Evolutionary conservation across 2,888 invertebrate species (phyloP).

Genomic region (Cosmopolites sordidus): DNA sequence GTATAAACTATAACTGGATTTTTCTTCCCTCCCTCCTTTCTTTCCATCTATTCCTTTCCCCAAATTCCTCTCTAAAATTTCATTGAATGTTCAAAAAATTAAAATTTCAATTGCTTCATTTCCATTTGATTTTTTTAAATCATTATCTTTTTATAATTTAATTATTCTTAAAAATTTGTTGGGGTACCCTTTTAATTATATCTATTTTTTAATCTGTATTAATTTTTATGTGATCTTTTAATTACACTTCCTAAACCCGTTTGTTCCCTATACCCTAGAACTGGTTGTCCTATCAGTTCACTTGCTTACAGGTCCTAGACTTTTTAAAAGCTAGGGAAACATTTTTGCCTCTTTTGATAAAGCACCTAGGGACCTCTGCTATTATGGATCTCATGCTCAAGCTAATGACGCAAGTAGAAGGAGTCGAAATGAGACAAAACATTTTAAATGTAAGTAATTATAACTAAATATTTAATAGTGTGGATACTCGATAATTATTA

Average conservation of each 20-base stretch:
- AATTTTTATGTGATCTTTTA: too few relatives aligned
- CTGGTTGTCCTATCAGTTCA: constrained; percentile 89
- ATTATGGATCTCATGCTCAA: constrained; percentile 89
- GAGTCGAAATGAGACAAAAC: constrained; percentile 65
- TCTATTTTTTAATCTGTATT: too few relatives aligned
- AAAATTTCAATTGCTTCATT: neutral
- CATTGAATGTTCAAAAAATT: neutral
- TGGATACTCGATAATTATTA: too few relatives aligned
- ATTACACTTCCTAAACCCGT: neutral
- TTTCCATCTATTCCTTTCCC: constrained; percentile 7
- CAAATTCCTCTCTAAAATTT: constrained; percentile 1
- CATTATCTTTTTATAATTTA: neutral
- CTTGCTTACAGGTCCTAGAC: constrained; percentile 87
- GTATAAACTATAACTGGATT: constrained; percentile 25
- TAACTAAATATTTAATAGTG: neutral
- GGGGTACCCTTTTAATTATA: too few relatives aligned
- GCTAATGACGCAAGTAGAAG: constrained; percentile 78
- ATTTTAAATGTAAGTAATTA: constrained; percentile 60
- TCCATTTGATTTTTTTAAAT: neutral
- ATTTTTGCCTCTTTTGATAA: constrained; percentile 81
- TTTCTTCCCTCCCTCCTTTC: constrained; percentile 20
- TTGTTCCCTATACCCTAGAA: constrained; percentile 54
- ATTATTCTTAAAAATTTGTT: neutral
- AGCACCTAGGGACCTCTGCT: constrained; percentile 90
- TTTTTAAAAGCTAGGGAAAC: constrained; percentile 83